These are phyloP conservation scores for Camptogramma bilineatum DNA, from an alignment of 2,888 invertebrate genomes.

Conservation along the genomic window DNA sequence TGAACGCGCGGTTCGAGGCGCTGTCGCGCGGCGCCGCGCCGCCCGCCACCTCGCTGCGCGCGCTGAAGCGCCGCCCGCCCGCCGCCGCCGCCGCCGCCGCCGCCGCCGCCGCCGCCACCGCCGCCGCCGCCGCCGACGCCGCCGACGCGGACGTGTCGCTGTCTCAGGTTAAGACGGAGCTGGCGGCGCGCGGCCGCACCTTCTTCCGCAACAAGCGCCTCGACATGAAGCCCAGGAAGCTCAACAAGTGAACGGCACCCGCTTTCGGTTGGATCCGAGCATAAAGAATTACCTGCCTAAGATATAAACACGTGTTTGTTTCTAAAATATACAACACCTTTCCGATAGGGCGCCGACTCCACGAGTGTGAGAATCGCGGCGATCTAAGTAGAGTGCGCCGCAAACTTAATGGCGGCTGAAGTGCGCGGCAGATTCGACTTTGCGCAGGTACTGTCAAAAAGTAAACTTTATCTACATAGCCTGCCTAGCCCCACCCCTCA, in stretches of 20 bases:
- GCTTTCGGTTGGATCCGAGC: neutral
- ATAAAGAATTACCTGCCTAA: too few relatives aligned
- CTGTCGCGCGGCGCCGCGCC: neutral
- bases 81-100: too few relatives aligned
- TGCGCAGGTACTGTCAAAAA: too few relatives aligned
- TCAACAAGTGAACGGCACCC: slow-evolving; percentile 6
- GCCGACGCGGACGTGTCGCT: neutral
- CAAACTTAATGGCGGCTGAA: too few relatives aligned
- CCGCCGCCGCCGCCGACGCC: neutral
- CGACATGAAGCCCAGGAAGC: slow-evolving; percentile 3
- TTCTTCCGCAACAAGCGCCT: slow-evolving; percentile 18
- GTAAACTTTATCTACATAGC: too few relatives aligned
- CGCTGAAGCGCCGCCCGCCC: slow-evolving; percentile 7
- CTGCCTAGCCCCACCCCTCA: too few relatives aligned
- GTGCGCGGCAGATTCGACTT: too few relatives aligned
- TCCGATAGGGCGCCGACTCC: too few relatives aligned
- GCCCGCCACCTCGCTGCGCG: slow-evolving; percentile 9
- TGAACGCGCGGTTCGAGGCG: slow-evolving; percentile 29
- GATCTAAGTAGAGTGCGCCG: too few relatives aligned
- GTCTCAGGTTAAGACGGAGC: slow-evolving; percentile 15
- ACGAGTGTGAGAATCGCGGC: too few relatives aligned
- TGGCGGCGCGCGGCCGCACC: slow-evolving; percentile 3
- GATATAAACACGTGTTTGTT: too few relatives aligned
- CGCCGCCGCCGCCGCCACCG: slow-evolving; percentile 1
- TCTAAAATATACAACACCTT: too few relatives aligned